Base-by-base conservation (phyloP, 2,113 vertebrate genomes). In the Phylloscopus trochilus region DNA sequence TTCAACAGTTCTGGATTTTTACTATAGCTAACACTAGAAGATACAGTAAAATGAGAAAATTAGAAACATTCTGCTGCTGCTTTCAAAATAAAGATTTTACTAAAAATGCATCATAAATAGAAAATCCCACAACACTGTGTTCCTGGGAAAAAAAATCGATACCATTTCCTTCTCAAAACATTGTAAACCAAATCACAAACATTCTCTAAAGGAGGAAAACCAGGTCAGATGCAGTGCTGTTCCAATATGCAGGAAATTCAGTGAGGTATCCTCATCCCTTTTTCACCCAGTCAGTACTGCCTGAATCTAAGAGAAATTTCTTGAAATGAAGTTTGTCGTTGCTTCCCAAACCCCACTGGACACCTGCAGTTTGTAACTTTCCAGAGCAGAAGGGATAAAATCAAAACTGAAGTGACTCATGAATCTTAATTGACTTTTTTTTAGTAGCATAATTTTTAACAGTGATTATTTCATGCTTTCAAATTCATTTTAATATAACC, bases 331-430 rank as follows among this genome's bases (percentile, higher is more conserved):
- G 35, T 56, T 95, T 0, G 0, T 77, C 67, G 27, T 69, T 83
- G 56, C 83, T n/a, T 91, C 58, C 31, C 69, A 84, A 89, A 46
- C 30, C 84, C 70, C 87, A 94, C 19, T 0, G 3, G 91, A 72
- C 51, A 44, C 33, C 83, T 90, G 53, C 59, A 83, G 75, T 83
- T 91, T 0, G 1, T 27, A 58, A 85, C 92, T 91, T 95, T 88
- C 51, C 73, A 52, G 75, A 96, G 68, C 67, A 93, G 75, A 89
- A 93, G 59, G 75, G 87, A 94, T 93, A 91, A 95, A 95, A 96
- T 91, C 85, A 90, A 93, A 94, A 83, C 67, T 18, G 43, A 90
- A 95, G 55, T 49, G 82, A 95, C 55, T 93, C 79, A 95, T 7
- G 27, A 90, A 80, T 90, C 75, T 74, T 94, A 95, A 95, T 73